Evolutionary conservation across 1,140 invertebrate genomes (phyloP).

Genomic region (Drosophila burlai): DNA sequence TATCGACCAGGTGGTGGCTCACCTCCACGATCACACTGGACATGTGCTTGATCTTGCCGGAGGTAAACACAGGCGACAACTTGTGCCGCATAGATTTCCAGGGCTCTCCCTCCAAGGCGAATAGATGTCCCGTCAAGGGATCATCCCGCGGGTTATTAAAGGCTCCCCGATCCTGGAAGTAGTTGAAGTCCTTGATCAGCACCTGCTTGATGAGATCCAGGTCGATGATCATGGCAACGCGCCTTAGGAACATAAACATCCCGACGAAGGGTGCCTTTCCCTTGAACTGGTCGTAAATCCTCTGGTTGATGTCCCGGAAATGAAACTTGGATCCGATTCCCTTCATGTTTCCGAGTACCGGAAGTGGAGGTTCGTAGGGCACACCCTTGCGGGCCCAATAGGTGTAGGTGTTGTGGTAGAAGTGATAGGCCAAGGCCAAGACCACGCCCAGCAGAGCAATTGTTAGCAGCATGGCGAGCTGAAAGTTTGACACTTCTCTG

Average conservation of each 20-base stretch:
- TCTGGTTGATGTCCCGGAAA: conserved; percentile 60
- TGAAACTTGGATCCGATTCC: conserved; percentile 45
- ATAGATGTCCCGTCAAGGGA: conserved; percentile 86
- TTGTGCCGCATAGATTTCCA: conserved; percentile 87
- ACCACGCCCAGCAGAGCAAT: conserved; percentile 42
- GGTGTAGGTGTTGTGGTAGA: conserved; percentile 53
- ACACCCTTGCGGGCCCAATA: conserved; percentile 85
- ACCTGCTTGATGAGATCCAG: conserved; percentile 74
- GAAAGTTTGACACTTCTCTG: not conserved
- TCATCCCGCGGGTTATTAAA: conserved; percentile 86
- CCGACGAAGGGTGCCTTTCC: conserved; percentile 57
- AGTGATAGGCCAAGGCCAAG: conserved; percentile 30
- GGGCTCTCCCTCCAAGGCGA: conserved; percentile 85
- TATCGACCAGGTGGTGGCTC: conserved; percentile 52
- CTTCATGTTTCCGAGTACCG: conserved; percentile 76
- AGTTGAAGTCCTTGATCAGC: conserved; percentile 79
- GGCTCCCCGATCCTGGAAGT: conserved; percentile 84
- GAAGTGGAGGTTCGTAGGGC: conserved; percentile 68
- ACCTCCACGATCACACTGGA: conserved; percentile 81
- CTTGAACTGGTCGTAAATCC: conserved; percentile 76
- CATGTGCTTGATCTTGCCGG: conserved; percentile 88
- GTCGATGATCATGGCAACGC: conserved; percentile 55
- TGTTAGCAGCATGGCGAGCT: conserved; percentile 29
- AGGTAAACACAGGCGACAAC: conserved; percentile 87
- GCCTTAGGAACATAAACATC: conserved; percentile 57